Percentiles rank a stretch among this genome's conserved stretches.
Evolutionary conservation across 23 tunicate species (phyloP).

Genomic region (Trididemnum miniatum): DNA sequence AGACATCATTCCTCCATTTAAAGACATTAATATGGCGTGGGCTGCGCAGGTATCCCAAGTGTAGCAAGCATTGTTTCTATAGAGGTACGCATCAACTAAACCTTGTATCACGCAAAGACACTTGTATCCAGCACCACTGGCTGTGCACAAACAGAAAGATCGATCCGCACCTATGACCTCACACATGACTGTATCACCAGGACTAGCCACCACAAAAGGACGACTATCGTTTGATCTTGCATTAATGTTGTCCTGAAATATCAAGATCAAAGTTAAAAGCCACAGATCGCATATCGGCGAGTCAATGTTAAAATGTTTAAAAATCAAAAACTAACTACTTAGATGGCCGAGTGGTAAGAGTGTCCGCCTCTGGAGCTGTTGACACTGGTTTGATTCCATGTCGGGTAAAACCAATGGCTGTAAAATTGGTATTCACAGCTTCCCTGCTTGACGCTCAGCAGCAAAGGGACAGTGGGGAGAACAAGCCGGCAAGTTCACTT

Average conservation of each 20-base stretch:
- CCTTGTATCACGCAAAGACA: slow-evolving; percentile 64
- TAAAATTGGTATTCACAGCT: no score
- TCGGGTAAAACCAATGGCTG: no score
- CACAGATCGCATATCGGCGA: no score
- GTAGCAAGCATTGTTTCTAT: slow-evolving; percentile 56
- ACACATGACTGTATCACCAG: neutral
- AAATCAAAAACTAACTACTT: no score
- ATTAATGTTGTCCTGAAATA: slow-evolving; percentile 2
- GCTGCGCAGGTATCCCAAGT: slow-evolving; percentile 95
- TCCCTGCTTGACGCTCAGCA: no score
- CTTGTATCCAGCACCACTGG: slow-evolving; percentile 83
- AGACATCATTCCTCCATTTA: slow-evolving; percentile 58
- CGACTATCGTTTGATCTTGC: neutral
- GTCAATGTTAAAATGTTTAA: no score
- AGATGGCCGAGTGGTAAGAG: no score
- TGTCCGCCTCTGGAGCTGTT: no score
- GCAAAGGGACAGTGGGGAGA: no score
- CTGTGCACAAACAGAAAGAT: slow-evolving; percentile 10
- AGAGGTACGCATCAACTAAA: slow-evolving; percentile 58
- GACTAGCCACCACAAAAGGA: slow-evolving; percentile 8
- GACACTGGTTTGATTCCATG: no score
- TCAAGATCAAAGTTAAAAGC: no score
- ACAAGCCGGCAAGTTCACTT: no score
- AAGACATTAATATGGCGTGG: slow-evolving; percentile 53
- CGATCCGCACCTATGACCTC: neutral